These are phyloP conservation scores for Melanostoma scalare DNA, from an alignment of 2,888 invertebrate species.

Conservation along the genomic window DNA sequence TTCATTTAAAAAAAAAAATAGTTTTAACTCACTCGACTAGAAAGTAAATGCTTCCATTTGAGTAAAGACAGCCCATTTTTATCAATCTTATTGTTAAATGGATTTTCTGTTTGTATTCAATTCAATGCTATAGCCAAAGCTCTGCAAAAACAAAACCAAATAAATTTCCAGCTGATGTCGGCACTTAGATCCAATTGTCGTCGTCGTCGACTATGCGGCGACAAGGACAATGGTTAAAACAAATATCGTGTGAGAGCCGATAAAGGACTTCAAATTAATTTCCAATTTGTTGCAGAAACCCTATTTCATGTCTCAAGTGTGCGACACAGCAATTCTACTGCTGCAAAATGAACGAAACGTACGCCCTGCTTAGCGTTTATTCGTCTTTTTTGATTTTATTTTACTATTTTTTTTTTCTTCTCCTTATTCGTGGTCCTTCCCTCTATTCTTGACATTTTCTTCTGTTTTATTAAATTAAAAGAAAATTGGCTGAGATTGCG, in stretches of 20 bases:
- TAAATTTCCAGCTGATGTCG: constrained; percentile 57
- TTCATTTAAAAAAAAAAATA: too few species aligned
- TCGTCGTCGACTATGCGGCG: constrained; percentile 10
- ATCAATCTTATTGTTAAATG: constrained; percentile 14
- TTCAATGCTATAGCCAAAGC: constrained; percentile 5
- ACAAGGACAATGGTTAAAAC: constrained; percentile 22
- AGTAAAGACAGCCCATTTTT: constrained; percentile 10
- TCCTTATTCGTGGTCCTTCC: constrained; percentile 12
- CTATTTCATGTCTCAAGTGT: constrained; percentile 48
- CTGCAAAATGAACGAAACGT: constrained; percentile 26
- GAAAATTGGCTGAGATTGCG: constrained; percentile 72
- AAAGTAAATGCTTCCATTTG: too few species aligned
- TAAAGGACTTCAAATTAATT: constrained; percentile 68
- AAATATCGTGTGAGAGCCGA: constrained; percentile 54
- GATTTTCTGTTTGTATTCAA: constrained; percentile 54
- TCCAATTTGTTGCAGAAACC: constrained; percentile 65
- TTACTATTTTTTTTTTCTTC: not conserved
- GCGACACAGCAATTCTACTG: constrained; percentile 43
- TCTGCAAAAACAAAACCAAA: constrained; percentile 10
- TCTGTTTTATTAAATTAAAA: constrained; percentile 72
- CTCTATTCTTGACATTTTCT: constrained; percentile 51
- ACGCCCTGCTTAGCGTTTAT: constrained; percentile 25
- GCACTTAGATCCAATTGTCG: constrained; percentile 46
- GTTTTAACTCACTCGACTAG: too few species aligned
- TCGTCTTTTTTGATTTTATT: not conserved